phyloP scores from a whole-genome alignment of 2,797 vertebrate genomes.

The Crypturellus tataupa region DNA sequence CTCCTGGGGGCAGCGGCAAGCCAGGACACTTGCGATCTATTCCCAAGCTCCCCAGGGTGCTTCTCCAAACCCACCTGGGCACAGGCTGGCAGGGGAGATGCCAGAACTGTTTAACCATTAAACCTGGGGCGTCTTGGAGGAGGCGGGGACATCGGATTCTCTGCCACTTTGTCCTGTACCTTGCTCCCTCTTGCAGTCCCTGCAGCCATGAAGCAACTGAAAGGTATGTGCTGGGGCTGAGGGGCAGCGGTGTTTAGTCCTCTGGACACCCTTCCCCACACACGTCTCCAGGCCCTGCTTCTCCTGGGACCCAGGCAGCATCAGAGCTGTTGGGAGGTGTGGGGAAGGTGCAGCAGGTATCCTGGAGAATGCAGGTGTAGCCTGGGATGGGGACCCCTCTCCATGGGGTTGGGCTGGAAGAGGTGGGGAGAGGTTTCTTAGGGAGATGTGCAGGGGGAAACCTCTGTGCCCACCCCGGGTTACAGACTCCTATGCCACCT shows the following conservation, averaged over 20 bases:
- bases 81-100: background rate
- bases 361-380: background rate
- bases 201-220: conserved; percentile 79
- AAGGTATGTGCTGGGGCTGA: conserved; percentile 76
- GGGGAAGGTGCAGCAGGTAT: background rate
- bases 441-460: accelerated
- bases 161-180: conserved; percentile 79
- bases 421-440: background rate
- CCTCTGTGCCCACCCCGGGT: background rate
- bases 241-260: background rate
- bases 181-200: conserved; percentile 74
- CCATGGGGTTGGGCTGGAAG: background rate
- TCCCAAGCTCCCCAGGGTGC: background rate
- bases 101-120: conserved; percentile 84
- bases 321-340: background rate
- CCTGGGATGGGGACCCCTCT: background rate
- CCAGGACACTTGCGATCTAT: background rate
- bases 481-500: background rate
- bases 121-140: conserved; percentile 73
- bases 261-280: background rate
- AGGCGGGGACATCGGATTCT: conserved; percentile 59
- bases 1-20: background rate
- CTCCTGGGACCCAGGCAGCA: accelerated
- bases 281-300: background rate
- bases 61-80: background rate